phyloP scores from a whole-genome alignment of 2,113 vertebrate genomes.

The Galbula dea region DNA sequence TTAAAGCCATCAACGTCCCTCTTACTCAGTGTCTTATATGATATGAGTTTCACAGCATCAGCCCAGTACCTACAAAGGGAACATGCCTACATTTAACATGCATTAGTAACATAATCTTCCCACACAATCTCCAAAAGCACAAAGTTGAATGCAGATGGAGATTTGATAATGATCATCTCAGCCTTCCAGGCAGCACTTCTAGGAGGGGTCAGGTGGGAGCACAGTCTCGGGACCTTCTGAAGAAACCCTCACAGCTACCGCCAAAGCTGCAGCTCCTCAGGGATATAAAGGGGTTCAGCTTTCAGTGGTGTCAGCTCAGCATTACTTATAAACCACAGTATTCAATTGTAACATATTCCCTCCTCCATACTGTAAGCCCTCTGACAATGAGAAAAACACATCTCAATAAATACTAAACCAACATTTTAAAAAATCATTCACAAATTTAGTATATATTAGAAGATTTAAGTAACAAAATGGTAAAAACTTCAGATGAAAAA shows the following conservation, averaged over 20 bases:
- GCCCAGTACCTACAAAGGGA: not conserved
- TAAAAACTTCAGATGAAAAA: conserved; percentile 31
- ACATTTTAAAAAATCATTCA: not conserved
- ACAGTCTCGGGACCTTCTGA: not conserved
- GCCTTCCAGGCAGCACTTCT: not conserved
- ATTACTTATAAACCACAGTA: not conserved
- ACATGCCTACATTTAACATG: not conserved
- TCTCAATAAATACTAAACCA: not conserved
- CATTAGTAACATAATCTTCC: not conserved
- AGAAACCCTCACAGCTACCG: not conserved
- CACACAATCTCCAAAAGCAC: not conserved
- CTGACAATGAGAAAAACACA: not conserved
- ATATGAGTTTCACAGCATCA: not conserved
- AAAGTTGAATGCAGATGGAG: not conserved
- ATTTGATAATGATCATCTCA: not conserved
- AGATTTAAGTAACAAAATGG: conserved; percentile 23
- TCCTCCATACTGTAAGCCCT: not conserved
- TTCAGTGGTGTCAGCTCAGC: not conserved
- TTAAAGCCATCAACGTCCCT: not conserved
- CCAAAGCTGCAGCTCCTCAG: not conserved
- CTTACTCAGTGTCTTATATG: not conserved
- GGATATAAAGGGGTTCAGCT: not conserved
- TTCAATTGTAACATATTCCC: not conserved
- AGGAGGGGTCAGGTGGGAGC: not conserved
- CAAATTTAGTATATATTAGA: not conserved